Base-by-base conservation (phyloP, 2,797 vertebrate genomes). In the Masticophis lateralis region DNA sequence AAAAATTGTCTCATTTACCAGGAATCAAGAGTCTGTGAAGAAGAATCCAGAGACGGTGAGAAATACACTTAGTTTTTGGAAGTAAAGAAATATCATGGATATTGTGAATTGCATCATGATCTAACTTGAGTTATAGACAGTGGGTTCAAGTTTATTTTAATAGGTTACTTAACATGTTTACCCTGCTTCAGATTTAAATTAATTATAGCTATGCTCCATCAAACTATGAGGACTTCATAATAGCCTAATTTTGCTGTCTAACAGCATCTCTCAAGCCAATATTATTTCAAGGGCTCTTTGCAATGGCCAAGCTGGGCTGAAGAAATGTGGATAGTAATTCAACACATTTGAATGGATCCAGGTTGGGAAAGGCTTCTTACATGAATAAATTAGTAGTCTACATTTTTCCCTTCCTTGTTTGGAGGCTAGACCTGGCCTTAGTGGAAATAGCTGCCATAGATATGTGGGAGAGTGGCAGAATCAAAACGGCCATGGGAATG, bases 11-110 rank as follows among this genome's bases (percentile, higher is more conserved):
- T 13, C 94, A 93, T 94, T 95, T 89, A 95, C 2, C 96, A 96
- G 96, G 96, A 97, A 95, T 32, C 37, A 11, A 96, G 92, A 90
- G 92, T 63, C 1, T 91, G 59, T 0, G 37, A 96, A 94, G 96
- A 91, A 94, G 92, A 93, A 10, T n/a, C 93, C 20, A 94, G 92
- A 95, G 96, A 96, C 96, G 97, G 98, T 98, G 97, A 97, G 2
- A 86, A 89, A 2, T 91, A 79, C 27, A 0, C 25, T 6, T 91
- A 56, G 69, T 0, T 4, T 25, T 0, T 83, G 8, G 37, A 69
- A 74, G 22, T 32, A 10, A 25, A 57, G 18, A 74, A 51, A 63
- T 28, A 37, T 27, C 0, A 57, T 51, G 6, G 18, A 47, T 69
- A 51, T 90, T 91, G 32, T 7, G 13, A 57, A 79, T 22, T 43